Evolutionary conservation across 1,140 invertebrate species (phyloP).

Genomic region (Nomia melanderi): DNA sequence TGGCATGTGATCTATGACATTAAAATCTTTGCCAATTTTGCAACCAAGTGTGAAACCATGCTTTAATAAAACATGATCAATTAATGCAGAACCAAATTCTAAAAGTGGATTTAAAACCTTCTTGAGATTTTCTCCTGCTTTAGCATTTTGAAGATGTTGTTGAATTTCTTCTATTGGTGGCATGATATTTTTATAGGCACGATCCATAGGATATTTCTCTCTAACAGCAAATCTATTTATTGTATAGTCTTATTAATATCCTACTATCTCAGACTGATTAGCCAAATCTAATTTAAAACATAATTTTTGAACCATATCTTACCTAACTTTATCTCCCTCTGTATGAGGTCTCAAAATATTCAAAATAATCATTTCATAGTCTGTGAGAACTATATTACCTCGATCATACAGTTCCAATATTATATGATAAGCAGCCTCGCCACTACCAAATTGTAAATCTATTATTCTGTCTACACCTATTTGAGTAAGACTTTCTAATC

Average conservation of each 20-base stretch:
- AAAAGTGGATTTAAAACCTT: slow-evolving; percentile 92
- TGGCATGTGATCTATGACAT: slow-evolving; percentile 84
- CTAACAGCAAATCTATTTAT: slow-evolving; percentile 90
- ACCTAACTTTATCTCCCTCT: slow-evolving; percentile 94
- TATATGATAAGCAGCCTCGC: slow-evolving; percentile 97
- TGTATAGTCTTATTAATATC: slow-evolving; percentile 26
- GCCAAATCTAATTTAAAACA: neutral
- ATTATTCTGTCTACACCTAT: slow-evolving; percentile 94
- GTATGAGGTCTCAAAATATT: slow-evolving; percentile 96
- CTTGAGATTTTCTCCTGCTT: slow-evolving; percentile 90
- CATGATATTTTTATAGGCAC: slow-evolving; percentile 84
- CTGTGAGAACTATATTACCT: slow-evolving; percentile 98
- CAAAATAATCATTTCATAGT: slow-evolving; percentile 94
- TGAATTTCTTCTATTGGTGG: slow-evolving; percentile 83
- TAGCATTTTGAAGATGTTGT: slow-evolving; percentile 81
- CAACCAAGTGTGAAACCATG: slow-evolving; percentile 85
- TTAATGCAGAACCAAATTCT: slow-evolving; percentile 93
- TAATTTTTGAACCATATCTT: no score
- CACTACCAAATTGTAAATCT: slow-evolving; percentile 96
- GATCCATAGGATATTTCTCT: slow-evolving; percentile 93
- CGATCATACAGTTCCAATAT: slow-evolving; percentile 98
- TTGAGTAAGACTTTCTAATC: slow-evolving; percentile 93
- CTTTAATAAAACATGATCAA: slow-evolving; percentile 92
- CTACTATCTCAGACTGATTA: neutral
- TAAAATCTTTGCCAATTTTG: slow-evolving; percentile 85